Percentiles rank a stretch among this genome's conserved stretches.
phyloP scores from a whole-genome alignment of 2,113 vertebrate species.

The Vireo altiloquus region DNA sequence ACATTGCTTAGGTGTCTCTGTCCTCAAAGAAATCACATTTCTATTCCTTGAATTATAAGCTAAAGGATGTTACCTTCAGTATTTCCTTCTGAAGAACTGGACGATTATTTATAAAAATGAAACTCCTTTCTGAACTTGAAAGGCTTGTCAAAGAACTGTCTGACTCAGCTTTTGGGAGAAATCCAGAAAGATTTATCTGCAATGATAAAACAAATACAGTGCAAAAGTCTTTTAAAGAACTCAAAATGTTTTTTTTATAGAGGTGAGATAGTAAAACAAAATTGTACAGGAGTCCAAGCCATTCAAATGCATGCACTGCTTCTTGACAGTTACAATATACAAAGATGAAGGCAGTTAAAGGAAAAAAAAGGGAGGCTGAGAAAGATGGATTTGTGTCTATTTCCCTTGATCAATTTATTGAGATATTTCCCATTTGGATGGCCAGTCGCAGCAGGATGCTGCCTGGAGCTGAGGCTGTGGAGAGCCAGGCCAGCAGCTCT shows the following conservation, averaged over 20 bases:
- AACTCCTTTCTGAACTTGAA: conserved; percentile 84
- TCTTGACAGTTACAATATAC: background rate
- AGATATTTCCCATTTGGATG: background rate
- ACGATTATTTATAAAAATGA: conserved; percentile 87
- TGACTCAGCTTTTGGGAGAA: conserved; percentile 84
- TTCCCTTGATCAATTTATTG: background rate
- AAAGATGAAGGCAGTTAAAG: background rate
- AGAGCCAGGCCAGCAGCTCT: background rate
- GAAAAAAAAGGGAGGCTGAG: background rate
- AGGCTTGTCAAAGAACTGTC: conserved; percentile 81
- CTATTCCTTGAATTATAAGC: background rate
- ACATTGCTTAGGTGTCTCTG: background rate
- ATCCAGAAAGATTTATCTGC: conserved; percentile 88
- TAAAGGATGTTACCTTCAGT: conserved; percentile 82
- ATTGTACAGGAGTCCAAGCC: background rate
- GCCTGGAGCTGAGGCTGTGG: background rate
- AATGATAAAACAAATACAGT: conserved; percentile 14
- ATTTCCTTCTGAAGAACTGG: conserved; percentile 92
- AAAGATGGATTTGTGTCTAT: background rate
- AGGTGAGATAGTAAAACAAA: background rate
- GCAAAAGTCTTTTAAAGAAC: background rate
- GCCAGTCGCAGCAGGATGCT: background rate
- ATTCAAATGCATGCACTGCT: background rate
- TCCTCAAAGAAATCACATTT: background rate
- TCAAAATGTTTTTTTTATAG: background rate